Evolutionary conservation across 2,888 invertebrate species (phyloP), one percentile per base, ranked within the genome.

Genomic region (Siphonodentalium dalli): DNA sequence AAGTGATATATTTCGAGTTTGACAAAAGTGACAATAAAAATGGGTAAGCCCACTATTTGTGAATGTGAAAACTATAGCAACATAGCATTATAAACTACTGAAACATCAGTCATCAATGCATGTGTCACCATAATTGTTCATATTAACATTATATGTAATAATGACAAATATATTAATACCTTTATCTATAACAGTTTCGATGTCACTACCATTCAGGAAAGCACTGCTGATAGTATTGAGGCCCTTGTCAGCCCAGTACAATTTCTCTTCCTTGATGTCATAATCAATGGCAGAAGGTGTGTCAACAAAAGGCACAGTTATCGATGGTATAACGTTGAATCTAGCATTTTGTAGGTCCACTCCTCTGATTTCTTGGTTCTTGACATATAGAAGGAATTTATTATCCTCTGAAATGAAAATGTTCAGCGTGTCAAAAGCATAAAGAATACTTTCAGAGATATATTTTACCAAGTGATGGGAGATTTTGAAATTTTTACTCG

Each of bases 281-380:
- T 87, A 89, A 71, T 90, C 90, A 52, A 93, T 83, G 65, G 88
- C 86, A 44, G 87, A 85, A 8, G 91, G 90, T 62, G 87, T 85
- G 59, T 89, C 83, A 9, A 90, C 87, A 81, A 88, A 85, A 28
- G 89, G 88, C 40, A 87, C 83, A 53, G 90, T 87, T 62, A 93
- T 88, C 20, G 92, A 89, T 9, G 93, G 92, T 68, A 92, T 90
- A 35, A 90, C 88, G 77, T 89, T 89, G 80, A 87, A 88, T 76
- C 87, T 87, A 3, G 90, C 90, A 78, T 88, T 87, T 56, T 87
- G 85, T 64, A 91, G 82, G 82, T 92, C 91, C 54, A 93, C 89
- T 38, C 92, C 93, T 44, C 91, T 87, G 66, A 94, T 90, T 50
- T 77, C 75, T 51, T 71, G 71, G 39, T 71, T 71, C 46, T 72